Evolutionary conservation across 2,797 vertebrate genomes (phyloP).

Genomic region (Sarcoramphus papa): DNA sequence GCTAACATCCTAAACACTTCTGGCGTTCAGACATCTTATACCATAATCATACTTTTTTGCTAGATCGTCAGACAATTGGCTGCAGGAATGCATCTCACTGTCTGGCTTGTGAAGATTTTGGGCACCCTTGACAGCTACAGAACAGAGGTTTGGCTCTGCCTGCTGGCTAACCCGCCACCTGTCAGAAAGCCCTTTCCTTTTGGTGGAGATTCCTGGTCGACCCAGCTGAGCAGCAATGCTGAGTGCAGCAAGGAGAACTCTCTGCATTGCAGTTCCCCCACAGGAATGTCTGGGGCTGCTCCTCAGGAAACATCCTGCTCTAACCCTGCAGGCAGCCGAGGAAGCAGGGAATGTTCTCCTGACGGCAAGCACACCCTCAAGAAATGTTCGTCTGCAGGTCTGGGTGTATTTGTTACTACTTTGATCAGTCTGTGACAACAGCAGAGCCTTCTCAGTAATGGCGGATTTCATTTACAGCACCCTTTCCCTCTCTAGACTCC

Average conservation of each 20-base stretch:
- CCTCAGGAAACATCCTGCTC: not conserved
- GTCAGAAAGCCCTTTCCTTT: not conserved
- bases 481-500: not conserved
- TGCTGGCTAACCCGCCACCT: not conserved
- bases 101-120: not conserved
- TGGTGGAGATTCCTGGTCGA: not conserved
- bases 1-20: not conserved
- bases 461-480: not conserved
- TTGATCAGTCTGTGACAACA: not conserved
- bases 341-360: not conserved
- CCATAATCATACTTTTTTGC: not conserved
- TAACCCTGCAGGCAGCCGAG: not conserved
- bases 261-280: not conserved
- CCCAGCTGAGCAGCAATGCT: not conserved
- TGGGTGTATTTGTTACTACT: not conserved
- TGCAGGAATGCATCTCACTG: not conserved
- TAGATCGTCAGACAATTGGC: not conserved
- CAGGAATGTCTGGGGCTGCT: slow-evolving; percentile 45
- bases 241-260: not conserved
- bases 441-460: not conserved
- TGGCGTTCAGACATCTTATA: not conserved
- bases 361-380: not conserved
- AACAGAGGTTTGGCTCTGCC: not conserved
- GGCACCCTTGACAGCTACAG: not conserved
- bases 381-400: not conserved